phyloP scores from a whole-genome alignment of 1,140 invertebrate species.

The Linepithema humile region DNA sequence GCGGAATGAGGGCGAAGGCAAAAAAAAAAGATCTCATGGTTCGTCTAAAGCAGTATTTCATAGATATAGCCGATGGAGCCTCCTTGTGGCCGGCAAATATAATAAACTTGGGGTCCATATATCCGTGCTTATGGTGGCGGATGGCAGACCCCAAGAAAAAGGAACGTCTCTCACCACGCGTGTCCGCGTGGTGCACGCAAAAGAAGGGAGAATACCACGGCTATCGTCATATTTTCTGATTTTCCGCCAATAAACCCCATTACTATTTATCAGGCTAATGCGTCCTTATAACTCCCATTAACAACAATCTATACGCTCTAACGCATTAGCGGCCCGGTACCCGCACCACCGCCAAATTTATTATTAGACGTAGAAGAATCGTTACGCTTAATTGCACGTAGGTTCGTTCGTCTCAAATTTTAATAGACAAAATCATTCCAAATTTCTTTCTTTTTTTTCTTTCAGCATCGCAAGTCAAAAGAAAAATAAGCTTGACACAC shows the following conservation, averaged over 20 bases:
- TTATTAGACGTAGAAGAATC: constrained; percentile 62
- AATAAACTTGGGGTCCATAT: constrained; percentile 83
- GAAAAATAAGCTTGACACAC: too few species aligned
- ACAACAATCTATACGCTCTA: constrained; percentile 82
- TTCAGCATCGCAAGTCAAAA: too few species aligned
- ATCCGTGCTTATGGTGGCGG: constrained; percentile 80
- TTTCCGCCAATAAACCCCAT: constrained; percentile 84
- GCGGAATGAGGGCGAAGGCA: constrained; percentile 31
- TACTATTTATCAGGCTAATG: constrained; percentile 85
- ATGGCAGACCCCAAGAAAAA: constrained; percentile 77
- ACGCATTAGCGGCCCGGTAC: constrained; percentile 74
- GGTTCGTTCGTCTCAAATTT: constrained; percentile 56
- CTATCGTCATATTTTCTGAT: constrained; percentile 83
- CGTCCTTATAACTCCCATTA: constrained; percentile 83
- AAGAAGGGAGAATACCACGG: constrained; percentile 72
- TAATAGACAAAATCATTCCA: constrained; percentile 1
- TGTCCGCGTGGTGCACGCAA: constrained; percentile 66
- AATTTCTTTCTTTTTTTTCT: neutral
- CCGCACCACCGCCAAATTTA: constrained; percentile 70
- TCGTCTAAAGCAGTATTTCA: constrained; percentile 79
- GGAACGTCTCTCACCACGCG: constrained; percentile 71
- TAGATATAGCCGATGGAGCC: constrained; percentile 82
- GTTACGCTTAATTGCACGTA: constrained; percentile 61
- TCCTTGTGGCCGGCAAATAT: constrained; percentile 83
- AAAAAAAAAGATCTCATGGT: constrained; percentile 70